Evolutionary conservation across 2,797 vertebrate species (phyloP), one percentile per base, ranked within the genome.

Genomic region (Diplodus sargus): DNA sequence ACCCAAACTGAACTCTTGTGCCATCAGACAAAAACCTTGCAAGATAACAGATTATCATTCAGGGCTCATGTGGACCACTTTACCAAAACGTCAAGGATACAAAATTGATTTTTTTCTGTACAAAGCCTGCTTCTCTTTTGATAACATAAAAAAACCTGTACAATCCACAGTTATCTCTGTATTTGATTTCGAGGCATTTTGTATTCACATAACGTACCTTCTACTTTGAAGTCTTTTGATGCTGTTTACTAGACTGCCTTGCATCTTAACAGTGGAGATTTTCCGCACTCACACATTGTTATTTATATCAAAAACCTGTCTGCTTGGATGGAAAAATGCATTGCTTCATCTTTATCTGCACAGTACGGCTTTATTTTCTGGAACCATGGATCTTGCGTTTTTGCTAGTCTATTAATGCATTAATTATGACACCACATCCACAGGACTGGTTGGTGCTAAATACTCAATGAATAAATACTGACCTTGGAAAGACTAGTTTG

Each of bases 221-320:
- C 67, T 45, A 28, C 86, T 85, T 79, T 86, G 78, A 88, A 89
- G 85, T 81, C 81, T 49, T 86, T 74, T 87, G 85, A 86, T 84
- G 86, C 65, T 45, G 82, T 83, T 86, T 76, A 65, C 72, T 34
- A 65, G 45, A 28, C 58, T 1, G 51, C 4, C 62, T 75, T 63
- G 34, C 68, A 65, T 88, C 73, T 76, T 58, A 73, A 76, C 70
- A 18, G 57, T 30, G 52, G 58, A 56, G 70, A 61, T 78, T 71
- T 73, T 72, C 64, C 54, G 56, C 43, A 48, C 65, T 78, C 49
- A 13, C 69, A 78, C 64, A 43, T 70, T 85, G 78, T 80, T 78
- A 65, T 78, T 73, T 65, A 70, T 83, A 83, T 88, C 70, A 71
- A 39, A 60, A 70, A 63, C 28, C 56, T 43, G 57, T 59, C 68